phyloP scores from a whole-genome alignment of 2,113 vertebrate species.

The Onychostoma macrolepis region DNA sequence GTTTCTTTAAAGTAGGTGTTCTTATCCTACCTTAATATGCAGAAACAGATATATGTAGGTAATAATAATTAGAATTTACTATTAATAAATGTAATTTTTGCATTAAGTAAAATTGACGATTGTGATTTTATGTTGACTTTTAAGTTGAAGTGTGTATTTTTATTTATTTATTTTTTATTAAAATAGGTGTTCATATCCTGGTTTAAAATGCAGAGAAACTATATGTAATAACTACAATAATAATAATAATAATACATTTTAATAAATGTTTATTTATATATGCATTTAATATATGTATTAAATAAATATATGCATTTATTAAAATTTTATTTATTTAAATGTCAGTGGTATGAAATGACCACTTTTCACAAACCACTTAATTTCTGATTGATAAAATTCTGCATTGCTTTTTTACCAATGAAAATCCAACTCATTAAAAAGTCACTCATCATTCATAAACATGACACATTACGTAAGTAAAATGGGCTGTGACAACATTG shows the following conservation, averaged over 20 bases:
- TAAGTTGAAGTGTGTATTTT: no score
- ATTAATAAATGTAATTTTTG: not conserved
- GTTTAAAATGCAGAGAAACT: no score
- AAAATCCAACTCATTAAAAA: not conserved
- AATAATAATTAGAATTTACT: not conserved
- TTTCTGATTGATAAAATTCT: not conserved
- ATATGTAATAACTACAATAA: no score
- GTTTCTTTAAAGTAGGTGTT: not conserved
- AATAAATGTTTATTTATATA: no score
- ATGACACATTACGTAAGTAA: not conserved
- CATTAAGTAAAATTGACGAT: no score
- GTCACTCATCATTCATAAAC: not conserved
- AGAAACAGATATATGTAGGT: not conserved
- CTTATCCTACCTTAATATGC: not conserved
- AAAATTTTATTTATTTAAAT: no score
- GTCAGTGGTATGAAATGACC: not conserved
- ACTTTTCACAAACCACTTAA: not conserved
- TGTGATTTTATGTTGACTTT: no score
- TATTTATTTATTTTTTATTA: no score
- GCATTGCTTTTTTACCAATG: not conserved
- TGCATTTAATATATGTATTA: no score
- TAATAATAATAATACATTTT: no score
- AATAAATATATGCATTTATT: no score
- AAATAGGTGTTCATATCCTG: no score
- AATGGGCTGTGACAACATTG: not conserved